Evolutionary conservation across 2,888 invertebrate species (phyloP), one percentile per base, ranked within the genome.

Genomic region (Sinelater perroti): DNA sequence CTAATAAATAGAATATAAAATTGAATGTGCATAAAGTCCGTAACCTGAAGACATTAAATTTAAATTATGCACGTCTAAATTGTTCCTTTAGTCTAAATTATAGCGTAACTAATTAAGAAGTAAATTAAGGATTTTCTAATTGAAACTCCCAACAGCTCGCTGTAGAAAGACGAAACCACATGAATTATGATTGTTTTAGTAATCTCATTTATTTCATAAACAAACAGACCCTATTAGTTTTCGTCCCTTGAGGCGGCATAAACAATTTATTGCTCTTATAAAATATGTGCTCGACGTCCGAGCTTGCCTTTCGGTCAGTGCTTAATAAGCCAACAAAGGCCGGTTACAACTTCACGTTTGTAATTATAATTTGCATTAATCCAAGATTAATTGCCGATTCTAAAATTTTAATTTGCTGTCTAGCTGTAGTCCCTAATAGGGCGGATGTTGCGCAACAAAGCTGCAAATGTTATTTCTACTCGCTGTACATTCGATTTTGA

Each of bases 171-270:
- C 42, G 26, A 51, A 51, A 52, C 31, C 35, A 26, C 18, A 57
- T 57, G 52, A 57, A 52, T 57, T 57, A 57, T 57, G 52, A 46
- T 52, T 47, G 52, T 57, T 57, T 61, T 56, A 56, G 64, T 64
- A 64, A 64, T 64, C 62, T 60, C 62, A 65, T 65, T 65, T 63
- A 63, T 63, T 63, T 65, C 56, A 58, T 63, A 65, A 65, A 65
- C 65, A 63, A 65, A 65, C 65, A 65, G 62, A 63, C 58, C 61
- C 51, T 58, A 61, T 61, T 61, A 61, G 57, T 52, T 57, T 52
- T 51, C 26, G 51, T 57, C 52, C 52, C 57, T 52, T 33, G 11
- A 31, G 52, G 57, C 57, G 26, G 28, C 28, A n/a, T 38, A 44
- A 33, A 26, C 21, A 56, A 56, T 56, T 56, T 56, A 56, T 56